phyloP scores from a whole-genome alignment of 2,888 invertebrate genomes.

The Fragum sueziense region DNA sequence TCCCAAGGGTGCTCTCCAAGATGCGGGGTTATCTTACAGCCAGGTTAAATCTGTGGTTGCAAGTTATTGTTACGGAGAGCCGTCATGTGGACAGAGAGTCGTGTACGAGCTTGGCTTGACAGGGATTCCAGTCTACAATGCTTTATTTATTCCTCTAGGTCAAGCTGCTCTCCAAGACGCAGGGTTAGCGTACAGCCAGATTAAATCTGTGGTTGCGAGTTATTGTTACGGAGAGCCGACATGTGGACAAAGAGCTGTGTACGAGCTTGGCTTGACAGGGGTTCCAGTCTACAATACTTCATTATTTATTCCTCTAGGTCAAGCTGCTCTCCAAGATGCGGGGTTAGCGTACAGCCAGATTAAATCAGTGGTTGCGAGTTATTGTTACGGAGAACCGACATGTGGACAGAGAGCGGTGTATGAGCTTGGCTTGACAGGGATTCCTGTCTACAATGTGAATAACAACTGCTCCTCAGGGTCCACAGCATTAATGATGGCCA shows the following conservation, averaged over 20 bases:
- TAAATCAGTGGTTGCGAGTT: slow-evolving; percentile 77
- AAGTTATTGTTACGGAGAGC: slow-evolving; percentile 80
- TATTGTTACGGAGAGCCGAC: slow-evolving; percentile 80
- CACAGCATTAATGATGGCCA: slow-evolving; percentile 75
- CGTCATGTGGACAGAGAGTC: slow-evolving; percentile 88
- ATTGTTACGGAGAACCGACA: slow-evolving; percentile 80
- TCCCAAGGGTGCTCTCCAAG: slow-evolving; percentile 70
- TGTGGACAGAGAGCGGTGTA: slow-evolving; percentile 93
- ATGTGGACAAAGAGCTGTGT: slow-evolving; percentile 91
- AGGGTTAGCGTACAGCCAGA: slow-evolving; percentile 65
- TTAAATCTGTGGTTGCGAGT: slow-evolving; percentile 77
- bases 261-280: slow-evolving; percentile 91
- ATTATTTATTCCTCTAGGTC: slow-evolving; percentile 54
- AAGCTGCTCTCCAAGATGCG: slow-evolving; percentile 72
- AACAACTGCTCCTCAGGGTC: slow-evolving; percentile 79
- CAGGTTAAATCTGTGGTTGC: slow-evolving; percentile 75
- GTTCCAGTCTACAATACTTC: slow-evolving; percentile 78
- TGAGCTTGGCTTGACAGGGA: slow-evolving; percentile 90
- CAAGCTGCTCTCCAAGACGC: slow-evolving; percentile 73
- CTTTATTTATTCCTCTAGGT: slow-evolving; percentile 54
- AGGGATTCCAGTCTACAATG: slow-evolving; percentile 78
- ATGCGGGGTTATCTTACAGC: slow-evolving; percentile 71
- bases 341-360: slow-evolving; percentile 68
- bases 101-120: slow-evolving; percentile 95
- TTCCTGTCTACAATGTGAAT: slow-evolving; percentile 79